Percentiles rank a stretch among this genome's conserved stretches.
Conservation (phyloP, 2,113 vertebrate species). For the Phoenicopterus ruber region DNA sequence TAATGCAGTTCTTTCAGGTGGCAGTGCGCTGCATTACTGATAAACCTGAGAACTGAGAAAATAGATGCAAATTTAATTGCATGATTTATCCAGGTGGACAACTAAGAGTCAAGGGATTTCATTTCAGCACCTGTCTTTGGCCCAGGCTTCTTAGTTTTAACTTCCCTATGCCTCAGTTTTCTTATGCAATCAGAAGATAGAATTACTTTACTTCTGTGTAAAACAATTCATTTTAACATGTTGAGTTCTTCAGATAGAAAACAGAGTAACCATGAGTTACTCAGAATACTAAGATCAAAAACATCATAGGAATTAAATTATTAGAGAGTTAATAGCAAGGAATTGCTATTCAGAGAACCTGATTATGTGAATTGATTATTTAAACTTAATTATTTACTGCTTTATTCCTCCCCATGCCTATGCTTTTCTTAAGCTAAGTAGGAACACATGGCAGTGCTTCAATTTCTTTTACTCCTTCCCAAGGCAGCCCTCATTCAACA, state of each 20-base stretch:
- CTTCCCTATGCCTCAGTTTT: neutral
- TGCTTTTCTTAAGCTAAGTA: neutral
- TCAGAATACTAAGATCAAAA: neutral
- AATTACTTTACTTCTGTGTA: neutral
- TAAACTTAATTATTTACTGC: neutral
- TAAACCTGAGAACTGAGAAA: slow-evolving; percentile 29
- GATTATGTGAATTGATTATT: neutral
- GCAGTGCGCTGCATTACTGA: neutral
- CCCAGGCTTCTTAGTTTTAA: neutral
- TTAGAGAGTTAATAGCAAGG: neutral
- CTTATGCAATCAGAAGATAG: neutral
- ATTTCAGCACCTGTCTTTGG: neutral
- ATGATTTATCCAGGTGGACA: neutral
- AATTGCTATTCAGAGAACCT: neutral
- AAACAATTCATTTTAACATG: neutral
- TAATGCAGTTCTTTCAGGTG: slow-evolving; percentile 31
- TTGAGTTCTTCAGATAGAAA: neutral
- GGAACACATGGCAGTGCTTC: neutral
- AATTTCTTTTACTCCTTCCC: neutral
- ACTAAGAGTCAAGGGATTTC: slow-evolving; percentile 11
- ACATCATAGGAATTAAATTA: neutral
- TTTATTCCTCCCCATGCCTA: neutral
- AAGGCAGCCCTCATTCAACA: neutral
- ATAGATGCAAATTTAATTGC: slow-evolving; percentile 44
- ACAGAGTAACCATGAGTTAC: neutral